phyloP scores from a whole-genome alignment of 2,113 vertebrate species.

The Panthera uncia region DNA sequence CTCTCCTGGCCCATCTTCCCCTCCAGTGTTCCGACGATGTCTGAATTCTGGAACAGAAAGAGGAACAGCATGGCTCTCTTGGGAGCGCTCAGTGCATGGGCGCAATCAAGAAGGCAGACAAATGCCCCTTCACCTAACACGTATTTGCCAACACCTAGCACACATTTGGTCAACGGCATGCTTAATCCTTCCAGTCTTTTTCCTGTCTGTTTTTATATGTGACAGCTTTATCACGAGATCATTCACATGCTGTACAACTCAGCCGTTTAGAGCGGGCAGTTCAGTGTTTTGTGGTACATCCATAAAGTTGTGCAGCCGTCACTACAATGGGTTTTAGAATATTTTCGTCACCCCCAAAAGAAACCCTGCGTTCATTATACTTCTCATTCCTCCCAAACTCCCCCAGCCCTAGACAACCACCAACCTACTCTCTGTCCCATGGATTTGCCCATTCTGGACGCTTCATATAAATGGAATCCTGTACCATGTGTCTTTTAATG shows the following conservation, averaged over 20 bases:
- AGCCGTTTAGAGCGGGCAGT: neutral
- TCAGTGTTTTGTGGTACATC: neutral
- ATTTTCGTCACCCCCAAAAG: neutral
- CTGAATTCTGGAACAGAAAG: neutral
- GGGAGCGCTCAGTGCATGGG: too few species aligned
- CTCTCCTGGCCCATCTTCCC: neutral
- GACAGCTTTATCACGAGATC: neutral
- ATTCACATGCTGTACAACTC: neutral
- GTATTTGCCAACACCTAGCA: neutral
- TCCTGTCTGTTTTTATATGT: neutral
- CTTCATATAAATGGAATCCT: neutral
- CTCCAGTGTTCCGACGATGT: neutral
- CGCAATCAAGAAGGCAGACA: neutral
- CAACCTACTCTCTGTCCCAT: neutral
- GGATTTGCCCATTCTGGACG: neutral
- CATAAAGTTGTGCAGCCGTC: fast-evolving
- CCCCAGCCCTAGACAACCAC: neutral
- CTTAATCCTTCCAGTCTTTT: neutral
- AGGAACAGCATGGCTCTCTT: fast-evolving
- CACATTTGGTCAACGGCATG: too few species aligned
- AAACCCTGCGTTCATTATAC: neutral
- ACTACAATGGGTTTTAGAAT: neutral
- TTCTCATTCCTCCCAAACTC: neutral
- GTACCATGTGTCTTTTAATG: neutral
- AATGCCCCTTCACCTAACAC: fast-evolving